Percentiles rank a stretch among this genome's conserved stretches.
These are phyloP conservation scores for Agrochola macilenta DNA, from an alignment of 2,888 invertebrate genomes.

Conservation along the genomic window DNA sequence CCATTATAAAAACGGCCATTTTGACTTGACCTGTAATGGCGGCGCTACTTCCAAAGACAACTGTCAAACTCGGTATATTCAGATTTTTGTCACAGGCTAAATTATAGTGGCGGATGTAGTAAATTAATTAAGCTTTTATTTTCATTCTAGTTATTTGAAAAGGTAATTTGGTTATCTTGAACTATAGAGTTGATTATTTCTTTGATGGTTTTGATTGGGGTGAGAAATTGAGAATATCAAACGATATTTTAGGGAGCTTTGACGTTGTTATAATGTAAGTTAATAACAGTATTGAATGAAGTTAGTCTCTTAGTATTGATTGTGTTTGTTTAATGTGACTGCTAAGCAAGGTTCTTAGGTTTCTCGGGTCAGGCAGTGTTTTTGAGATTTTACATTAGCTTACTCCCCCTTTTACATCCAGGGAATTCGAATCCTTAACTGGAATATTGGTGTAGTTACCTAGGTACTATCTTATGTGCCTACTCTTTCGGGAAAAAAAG, in stretches of 20 bases:
- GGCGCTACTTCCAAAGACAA: neutral
- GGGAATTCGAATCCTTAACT: too few species aligned
- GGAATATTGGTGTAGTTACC: too few species aligned
- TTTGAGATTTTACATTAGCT: too few species aligned
- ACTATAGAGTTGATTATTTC: conserved; percentile 46
- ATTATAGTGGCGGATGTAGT: conserved; percentile 6
- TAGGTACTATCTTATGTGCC: too few species aligned
- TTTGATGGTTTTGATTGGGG: conserved; percentile 46
- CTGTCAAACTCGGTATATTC: conserved; percentile 16
- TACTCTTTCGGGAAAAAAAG: too few species aligned
- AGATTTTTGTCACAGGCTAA: neutral
- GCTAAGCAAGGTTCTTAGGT: neutral
- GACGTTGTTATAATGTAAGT: neutral
- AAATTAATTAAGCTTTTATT: conserved; percentile 50
- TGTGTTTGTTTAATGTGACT: neutral
- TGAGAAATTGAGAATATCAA: conserved; percentile 23
- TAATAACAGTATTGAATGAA: neutral
- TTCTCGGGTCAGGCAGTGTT: neutral
- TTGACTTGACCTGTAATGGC: conserved; percentile 37
- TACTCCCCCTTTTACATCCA: too few species aligned
- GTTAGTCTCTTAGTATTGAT: neutral
- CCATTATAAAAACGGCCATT: conserved; percentile 23
- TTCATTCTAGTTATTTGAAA: conserved; percentile 46
- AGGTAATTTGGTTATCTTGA: conserved; percentile 53
- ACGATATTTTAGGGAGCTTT: conserved; percentile 17